Evolutionary conservation across 2,113 vertebrate species (phyloP).

Genomic region (Glareola pratincola): DNA sequence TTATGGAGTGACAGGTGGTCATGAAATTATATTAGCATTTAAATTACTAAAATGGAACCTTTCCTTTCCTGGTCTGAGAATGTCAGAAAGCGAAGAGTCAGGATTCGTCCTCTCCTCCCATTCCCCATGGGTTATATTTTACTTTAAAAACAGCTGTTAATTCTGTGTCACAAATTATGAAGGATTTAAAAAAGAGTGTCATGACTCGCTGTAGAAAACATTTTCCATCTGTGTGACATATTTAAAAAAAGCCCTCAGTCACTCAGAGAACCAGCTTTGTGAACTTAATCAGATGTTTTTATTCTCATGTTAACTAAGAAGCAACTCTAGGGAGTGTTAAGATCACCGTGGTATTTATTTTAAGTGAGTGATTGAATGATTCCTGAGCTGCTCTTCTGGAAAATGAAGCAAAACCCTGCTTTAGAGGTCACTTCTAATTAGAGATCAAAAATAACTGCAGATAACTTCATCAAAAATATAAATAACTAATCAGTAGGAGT

Average conservation of each 20-base stretch:
- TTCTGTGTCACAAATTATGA: constrained; percentile 47
- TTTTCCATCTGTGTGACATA: constrained; percentile 63
- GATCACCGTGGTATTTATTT: constrained; percentile 10
- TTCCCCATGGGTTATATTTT: constrained; percentile 52
- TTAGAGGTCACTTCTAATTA: constrained; percentile 66
- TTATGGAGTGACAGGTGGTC: constrained; percentile 71
- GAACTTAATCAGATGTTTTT: constrained; percentile 17
- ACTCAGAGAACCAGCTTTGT: constrained; percentile 25
- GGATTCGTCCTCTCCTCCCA: constrained; percentile 32
- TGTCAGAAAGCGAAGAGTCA: constrained; percentile 58
- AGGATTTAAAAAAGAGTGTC: constrained; percentile 29
- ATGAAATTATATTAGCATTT: constrained; percentile 76
- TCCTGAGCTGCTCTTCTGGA: constrained; percentile 30
- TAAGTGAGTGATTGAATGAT: constrained; percentile 16
- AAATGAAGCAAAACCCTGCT: constrained; percentile 19
- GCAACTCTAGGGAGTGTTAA: constrained; percentile 13
- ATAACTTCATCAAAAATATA: constrained; percentile 49
- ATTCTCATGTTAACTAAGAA: constrained; percentile 1
- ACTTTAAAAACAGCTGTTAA: constrained; percentile 70
- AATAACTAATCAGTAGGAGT: constrained; percentile 43
- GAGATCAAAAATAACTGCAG: constrained; percentile 47
- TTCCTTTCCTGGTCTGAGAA: constrained; percentile 49
- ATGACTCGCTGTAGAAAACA: constrained; percentile 60
- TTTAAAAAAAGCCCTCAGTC: constrained; percentile 31
- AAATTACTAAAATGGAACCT: constrained; percentile 69